Evolutionary conservation across 2,888 invertebrate species (phyloP).

Genomic region (Amiota mariae): DNA sequence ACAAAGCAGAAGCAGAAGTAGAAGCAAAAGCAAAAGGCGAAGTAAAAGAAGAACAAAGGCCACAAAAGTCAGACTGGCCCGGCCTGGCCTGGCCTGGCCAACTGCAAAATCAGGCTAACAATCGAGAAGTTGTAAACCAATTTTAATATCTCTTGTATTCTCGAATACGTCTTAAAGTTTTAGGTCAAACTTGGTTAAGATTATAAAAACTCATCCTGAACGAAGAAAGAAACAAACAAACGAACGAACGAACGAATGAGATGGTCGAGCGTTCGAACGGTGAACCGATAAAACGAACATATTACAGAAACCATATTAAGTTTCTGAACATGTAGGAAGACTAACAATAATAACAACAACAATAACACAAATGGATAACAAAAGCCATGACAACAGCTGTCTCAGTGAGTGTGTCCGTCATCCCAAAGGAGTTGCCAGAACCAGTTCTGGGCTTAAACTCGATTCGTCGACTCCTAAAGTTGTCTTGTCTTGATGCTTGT

Average conservation of each 20-base stretch:
- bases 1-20: not conserved
- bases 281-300: too few relatives aligned
- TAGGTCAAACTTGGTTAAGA: constrained; percentile 20
- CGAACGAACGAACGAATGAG: too few relatives aligned
- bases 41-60: constrained; percentile 14
- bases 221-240: not conserved
- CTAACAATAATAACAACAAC: not conserved
- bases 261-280: too few relatives aligned
- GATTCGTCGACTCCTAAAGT: not conserved
- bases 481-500: not conserved
- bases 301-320: constrained; percentile 17
- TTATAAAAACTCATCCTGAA: not conserved
- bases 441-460: constrained; percentile 14
- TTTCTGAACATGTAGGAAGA: constrained; percentile 20
- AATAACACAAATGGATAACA: not conserved
- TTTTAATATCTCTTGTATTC: constrained; percentile 19
- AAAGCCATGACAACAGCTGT: constrained; percentile 20
- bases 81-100: not conserved
- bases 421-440: constrained; percentile 19
- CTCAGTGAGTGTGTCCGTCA: not conserved
- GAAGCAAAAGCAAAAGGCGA: not conserved
- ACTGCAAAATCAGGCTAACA: constrained; percentile 21
- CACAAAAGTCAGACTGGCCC: constrained; percentile 18
- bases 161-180: constrained; percentile 17
- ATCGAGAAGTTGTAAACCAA: constrained; percentile 22